Evolutionary conservation across 2,888 invertebrate species (phyloP).

Genomic region (Scaptomyza parva): DNA sequence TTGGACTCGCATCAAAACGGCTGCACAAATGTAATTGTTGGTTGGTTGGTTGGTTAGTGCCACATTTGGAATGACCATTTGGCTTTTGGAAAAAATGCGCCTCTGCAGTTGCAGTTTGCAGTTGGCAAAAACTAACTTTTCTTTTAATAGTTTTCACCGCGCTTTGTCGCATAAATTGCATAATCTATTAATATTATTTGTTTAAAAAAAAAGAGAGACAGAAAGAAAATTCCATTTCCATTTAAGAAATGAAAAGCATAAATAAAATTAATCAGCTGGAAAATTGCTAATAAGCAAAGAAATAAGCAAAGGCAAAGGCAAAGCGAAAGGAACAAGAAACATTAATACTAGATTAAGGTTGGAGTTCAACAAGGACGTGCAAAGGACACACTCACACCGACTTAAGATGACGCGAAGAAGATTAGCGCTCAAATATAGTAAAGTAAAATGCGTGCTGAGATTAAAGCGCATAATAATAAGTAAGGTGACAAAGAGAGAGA

Average conservation of each 20-base stretch:
- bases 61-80: slow-evolving; percentile 67
- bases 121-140: slow-evolving; percentile 5
- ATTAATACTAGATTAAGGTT: slow-evolving; percentile 45
- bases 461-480: slow-evolving; percentile 12
- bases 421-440: slow-evolving; percentile 39
- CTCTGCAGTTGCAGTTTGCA: not conserved
- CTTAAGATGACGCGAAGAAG: slow-evolving; percentile 49
- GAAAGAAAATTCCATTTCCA: not conserved
- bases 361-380: slow-evolving; percentile 47
- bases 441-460: slow-evolving; percentile 18
- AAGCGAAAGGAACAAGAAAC: too few relatives aligned
- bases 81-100: slow-evolving; percentile 36
- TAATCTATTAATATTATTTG: not conserved
- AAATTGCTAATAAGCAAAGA: slow-evolving; percentile 79
- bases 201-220: not conserved
- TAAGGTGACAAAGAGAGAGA: slow-evolving; percentile 19
- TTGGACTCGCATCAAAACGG: slow-evolving; percentile 40
- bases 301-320: slow-evolving; percentile 18
- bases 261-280: slow-evolving; percentile 79
- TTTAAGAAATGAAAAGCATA: slow-evolving; percentile 52
- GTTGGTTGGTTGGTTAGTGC: slow-evolving; percentile 64
- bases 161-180: slow-evolving; percentile 16
- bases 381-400: not conserved
- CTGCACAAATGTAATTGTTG: slow-evolving; percentile 64
- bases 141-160: not conserved